These are phyloP conservation scores for Otocyon megalotis DNA, from an alignment of 2,113 vertebrate species.

Conservation along the genomic window DNA sequence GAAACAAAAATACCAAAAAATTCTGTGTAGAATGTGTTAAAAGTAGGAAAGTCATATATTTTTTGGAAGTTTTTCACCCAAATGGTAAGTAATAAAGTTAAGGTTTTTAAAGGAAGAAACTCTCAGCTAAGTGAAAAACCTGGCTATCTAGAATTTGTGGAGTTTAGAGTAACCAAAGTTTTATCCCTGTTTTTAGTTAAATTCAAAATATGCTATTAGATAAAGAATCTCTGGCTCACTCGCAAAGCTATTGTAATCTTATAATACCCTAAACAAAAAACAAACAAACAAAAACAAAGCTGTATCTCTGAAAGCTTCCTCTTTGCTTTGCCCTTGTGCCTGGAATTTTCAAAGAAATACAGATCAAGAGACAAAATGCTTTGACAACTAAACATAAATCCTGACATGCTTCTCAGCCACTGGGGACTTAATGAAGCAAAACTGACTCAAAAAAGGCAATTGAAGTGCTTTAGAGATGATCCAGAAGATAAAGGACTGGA, in stretches of 20 bases:
- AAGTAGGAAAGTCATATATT: neutral
- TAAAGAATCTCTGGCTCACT: neutral
- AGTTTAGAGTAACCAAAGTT: neutral
- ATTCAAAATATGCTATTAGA: neutral
- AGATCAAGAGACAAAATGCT: slow-evolving; percentile 28
- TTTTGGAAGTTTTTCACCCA: neutral
- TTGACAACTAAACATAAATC: slow-evolving; percentile 31
- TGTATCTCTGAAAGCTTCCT: neutral
- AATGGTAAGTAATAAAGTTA: neutral
- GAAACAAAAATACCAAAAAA: neutral
- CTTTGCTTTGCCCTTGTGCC: slow-evolving; percentile 3
- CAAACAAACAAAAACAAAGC: neutral
- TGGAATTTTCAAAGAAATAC: slow-evolving; percentile 41
- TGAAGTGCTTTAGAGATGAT: slow-evolving; percentile 58
- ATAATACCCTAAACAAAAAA: neutral
- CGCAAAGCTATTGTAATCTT: slow-evolving; percentile 4
- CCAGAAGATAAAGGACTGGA: slow-evolving; percentile 64
- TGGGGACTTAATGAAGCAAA: neutral
- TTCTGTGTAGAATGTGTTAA: neutral
- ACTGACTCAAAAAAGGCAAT: neutral
- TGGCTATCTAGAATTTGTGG: neutral
- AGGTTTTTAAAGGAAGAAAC: neutral
- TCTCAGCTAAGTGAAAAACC: neutral
- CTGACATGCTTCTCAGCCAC: slow-evolving; percentile 2
- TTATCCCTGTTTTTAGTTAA: neutral